A percentile compares a stretch with the other conserved stretches of the same genome.
Evolutionary conservation across 2,797 vertebrate genomes (phyloP).

Genomic region (Onychomys arenicola): DNA sequence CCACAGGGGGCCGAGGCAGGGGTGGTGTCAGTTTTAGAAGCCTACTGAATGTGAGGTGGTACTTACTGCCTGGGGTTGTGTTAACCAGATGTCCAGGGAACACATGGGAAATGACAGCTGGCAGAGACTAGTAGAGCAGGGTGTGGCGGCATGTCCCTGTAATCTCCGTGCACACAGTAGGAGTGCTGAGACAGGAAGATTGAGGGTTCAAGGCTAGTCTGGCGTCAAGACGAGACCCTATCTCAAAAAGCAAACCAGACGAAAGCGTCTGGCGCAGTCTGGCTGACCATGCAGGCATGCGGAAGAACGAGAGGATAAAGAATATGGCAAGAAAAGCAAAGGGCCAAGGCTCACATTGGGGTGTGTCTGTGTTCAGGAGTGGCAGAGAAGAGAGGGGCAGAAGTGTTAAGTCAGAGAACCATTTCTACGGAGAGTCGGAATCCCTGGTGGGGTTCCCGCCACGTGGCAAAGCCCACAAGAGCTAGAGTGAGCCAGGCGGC

Average conservation of each 20-base stretch:
- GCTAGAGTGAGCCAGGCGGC: background rate
- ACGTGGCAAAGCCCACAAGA: background rate
- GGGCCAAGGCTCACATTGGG: background rate
- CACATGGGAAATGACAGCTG: background rate
- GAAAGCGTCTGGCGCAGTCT: background rate
- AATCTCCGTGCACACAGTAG: background rate
- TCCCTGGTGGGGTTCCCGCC: background rate
- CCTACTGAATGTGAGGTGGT: background rate
- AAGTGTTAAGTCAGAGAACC: background rate
- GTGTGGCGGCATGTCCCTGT: background rate
- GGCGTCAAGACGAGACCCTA: too few species aligned
- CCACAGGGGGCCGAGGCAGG: background rate
- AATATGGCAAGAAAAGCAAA: background rate
- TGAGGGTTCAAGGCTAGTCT: background rate
- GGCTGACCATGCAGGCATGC: background rate
- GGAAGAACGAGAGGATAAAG: background rate
- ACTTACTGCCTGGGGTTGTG: background rate
- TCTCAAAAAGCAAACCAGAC: background rate
- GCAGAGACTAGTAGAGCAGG: background rate
- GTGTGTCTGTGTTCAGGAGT: background rate
- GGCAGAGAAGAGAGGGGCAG: background rate
- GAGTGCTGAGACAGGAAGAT: too few species aligned
- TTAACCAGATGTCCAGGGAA: background rate
- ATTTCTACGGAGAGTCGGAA: background rate
- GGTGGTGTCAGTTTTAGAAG: conserved; percentile 2